Evolutionary conservation across 2,113 vertebrate genomes (phyloP).

Genomic region (Zosterops pallidus): DNA sequence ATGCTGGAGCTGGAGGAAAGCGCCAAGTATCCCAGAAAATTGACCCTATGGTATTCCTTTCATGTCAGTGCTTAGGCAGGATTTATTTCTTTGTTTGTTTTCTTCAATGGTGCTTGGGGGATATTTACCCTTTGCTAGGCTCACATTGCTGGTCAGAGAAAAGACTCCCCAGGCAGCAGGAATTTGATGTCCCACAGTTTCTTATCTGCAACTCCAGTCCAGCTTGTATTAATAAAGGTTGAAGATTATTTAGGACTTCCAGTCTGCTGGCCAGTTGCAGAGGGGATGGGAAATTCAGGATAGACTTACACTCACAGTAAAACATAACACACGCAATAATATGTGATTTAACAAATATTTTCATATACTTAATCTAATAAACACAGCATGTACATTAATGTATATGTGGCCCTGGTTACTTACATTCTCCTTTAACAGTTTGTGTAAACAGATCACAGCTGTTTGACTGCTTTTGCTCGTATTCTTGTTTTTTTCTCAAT

Average conservation of each 20-base stretch:
- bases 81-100: slow-evolving; percentile 47
- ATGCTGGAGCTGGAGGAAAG: not conserved
- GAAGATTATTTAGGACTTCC: slow-evolving; percentile 12
- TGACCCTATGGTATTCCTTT: not conserved
- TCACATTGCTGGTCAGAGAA: not conserved
- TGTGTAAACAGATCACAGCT: not conserved
- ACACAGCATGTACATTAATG: not conserved
- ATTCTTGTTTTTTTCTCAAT: not conserved
- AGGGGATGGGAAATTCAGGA: not conserved
- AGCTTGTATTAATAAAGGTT: not conserved
- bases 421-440: not conserved
- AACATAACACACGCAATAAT: not conserved
- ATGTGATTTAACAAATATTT: not conserved
- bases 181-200: not conserved
- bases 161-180: not conserved
- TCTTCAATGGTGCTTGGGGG: not conserved
- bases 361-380: not conserved
- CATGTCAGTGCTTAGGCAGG: not conserved
- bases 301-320: not conserved
- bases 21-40: not conserved
- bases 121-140: not conserved
- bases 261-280: not conserved
- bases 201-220: not conserved
- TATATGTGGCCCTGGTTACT: not conserved
- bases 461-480: not conserved